Conservation (phyloP, 2,888 invertebrate genomes). For the Meloe dianella region DNA sequence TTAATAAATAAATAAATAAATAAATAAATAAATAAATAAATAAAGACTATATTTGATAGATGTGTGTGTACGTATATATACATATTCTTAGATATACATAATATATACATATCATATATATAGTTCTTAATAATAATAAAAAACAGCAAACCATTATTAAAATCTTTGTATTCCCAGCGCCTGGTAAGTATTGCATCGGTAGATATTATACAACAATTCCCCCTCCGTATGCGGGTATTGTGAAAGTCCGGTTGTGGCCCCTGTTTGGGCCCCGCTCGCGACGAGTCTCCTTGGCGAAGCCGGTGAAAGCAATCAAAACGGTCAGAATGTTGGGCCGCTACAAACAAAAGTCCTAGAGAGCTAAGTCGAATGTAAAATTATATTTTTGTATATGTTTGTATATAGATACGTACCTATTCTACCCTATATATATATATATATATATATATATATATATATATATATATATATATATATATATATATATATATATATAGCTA, state of each 20-base stretch:
- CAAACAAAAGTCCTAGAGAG: slow-evolving; percentile 41
- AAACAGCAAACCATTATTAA: slow-evolving; percentile 43
- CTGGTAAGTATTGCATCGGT: slow-evolving; percentile 56
- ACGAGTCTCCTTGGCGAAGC: slow-evolving; percentile 58
- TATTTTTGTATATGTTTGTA: too few relatives aligned
- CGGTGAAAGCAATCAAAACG: slow-evolving; percentile 58
- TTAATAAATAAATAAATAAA: too few relatives aligned
- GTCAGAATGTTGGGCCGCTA: slow-evolving; percentile 48
- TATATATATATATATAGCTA: too few relatives aligned
- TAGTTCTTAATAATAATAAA: not conserved
- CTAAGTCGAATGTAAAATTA: slow-evolving; percentile 47
- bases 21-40: too few relatives aligned
- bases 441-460: too few relatives aligned
- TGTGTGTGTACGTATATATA: not conserved
- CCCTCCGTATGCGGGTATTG: slow-evolving; percentile 55
- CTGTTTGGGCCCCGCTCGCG: slow-evolving; percentile 54
- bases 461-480: too few relatives aligned
- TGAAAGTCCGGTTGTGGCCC: slow-evolving; percentile 59
- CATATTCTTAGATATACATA: not conserved
- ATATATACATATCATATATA: too few relatives aligned
- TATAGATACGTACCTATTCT: too few relatives aligned
- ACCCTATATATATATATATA: too few relatives aligned
- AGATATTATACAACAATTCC: slow-evolving; percentile 59
- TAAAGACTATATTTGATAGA: not conserved
- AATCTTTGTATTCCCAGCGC: slow-evolving; percentile 49